A percentile compares a stretch with the other conserved stretches of the same genome.
phyloP scores from a whole-genome alignment of 2,888 invertebrate species.

The Yponomeuta malinellus region DNA sequence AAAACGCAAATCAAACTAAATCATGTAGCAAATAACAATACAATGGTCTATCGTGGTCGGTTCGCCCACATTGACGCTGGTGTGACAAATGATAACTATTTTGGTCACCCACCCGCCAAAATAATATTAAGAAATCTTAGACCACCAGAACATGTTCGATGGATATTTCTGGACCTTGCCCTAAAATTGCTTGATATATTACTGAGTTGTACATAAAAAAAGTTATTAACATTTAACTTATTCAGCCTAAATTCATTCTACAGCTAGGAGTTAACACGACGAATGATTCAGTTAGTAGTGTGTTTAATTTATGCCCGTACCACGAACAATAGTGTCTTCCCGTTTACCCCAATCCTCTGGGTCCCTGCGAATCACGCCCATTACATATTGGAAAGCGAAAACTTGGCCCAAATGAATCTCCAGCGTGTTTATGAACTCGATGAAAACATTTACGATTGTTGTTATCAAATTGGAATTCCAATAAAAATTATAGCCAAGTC shows the following conservation, averaged over 20 bases:
- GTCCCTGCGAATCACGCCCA: too few species aligned
- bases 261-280: too few species aligned
- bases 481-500: conserved; percentile 13
- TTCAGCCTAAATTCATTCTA: too few species aligned
- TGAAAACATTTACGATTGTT: not conserved
- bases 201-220: not conserved
- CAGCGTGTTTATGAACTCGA: not conserved
- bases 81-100: conserved; percentile 14
- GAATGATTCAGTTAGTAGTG: too few species aligned
- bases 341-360: too few species aligned
- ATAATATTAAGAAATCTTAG: not conserved
- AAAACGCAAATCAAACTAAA: conserved; percentile 30
- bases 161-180: not conserved
- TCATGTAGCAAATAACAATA: conserved; percentile 32
- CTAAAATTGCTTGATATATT: not conserved
- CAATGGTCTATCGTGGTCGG: conserved; percentile 44
- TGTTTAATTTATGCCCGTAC: too few species aligned
- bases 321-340: too few species aligned
- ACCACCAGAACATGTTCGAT: not conserved
- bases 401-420: not conserved
- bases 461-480: conserved; percentile 3
- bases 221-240: not conserved
- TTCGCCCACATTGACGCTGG: conserved; percentile 25
- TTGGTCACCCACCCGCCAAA: not conserved
- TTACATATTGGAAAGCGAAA: too few species aligned